Percentiles rank a stretch among this genome's conserved stretches.
Conservation (phyloP, 2,113 vertebrate species). For the Petrocephalus microphthalmus region DNA sequence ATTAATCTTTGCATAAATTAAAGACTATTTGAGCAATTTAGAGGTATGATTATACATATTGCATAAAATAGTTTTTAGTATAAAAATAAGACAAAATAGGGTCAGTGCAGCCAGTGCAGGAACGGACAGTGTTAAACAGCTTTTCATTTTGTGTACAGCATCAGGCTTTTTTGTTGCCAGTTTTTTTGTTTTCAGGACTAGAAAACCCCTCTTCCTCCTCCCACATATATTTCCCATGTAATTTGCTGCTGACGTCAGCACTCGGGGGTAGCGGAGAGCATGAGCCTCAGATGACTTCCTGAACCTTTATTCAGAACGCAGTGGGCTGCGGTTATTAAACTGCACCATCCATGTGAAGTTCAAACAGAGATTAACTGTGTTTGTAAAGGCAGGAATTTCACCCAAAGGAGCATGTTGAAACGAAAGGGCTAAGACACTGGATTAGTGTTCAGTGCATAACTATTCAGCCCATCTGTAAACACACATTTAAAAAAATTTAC, state of each 20-base stretch:
- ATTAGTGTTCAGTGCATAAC: not conserved
- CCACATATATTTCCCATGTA: conserved; percentile 45
- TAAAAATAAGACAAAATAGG: not conserved
- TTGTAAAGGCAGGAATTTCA: not conserved
- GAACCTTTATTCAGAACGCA: not conserved
- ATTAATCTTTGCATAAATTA: not conserved
- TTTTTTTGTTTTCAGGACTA: not conserved
- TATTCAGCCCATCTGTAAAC: not conserved
- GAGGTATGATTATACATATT: not conserved
- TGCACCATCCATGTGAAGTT: not conserved
- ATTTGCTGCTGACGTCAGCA: conserved; percentile 18
- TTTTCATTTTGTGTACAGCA: not conserved
- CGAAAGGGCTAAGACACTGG: not conserved
- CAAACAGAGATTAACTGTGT: not conserved
- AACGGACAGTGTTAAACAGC: not conserved
- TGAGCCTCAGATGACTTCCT: not conserved
- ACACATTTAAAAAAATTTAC: not conserved
- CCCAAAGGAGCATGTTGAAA: not conserved
- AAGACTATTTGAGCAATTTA: not conserved
- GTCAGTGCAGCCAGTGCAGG: not conserved
- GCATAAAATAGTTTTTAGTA: not conserved
- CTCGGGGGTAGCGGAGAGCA: not conserved
- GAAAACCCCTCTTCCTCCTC: not conserved
- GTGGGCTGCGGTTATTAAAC: not conserved
- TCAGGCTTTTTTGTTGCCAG: not conserved